These are phyloP conservation scores for Tragelaphus strepsiceros DNA, from an alignment of 2,113 vertebrate species.

Conservation along the genomic window DNA sequence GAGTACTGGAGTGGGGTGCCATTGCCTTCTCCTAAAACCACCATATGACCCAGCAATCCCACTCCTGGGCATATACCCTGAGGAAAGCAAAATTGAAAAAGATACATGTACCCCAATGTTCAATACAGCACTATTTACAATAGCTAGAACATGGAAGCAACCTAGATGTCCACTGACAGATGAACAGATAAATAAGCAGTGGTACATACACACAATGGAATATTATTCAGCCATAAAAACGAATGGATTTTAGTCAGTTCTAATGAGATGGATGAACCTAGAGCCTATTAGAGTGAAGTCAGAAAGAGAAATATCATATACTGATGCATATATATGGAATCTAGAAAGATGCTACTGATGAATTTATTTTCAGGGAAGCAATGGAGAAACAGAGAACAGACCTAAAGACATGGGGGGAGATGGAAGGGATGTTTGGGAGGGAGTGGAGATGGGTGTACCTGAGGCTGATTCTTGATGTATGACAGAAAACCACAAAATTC, in stretches of 20 bases:
- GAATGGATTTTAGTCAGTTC: background rate
- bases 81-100: background rate
- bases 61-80: background rate
- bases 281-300: background rate
- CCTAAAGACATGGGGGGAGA: background rate
- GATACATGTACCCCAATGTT: background rate
- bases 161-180: background rate
- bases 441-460: background rate
- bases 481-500: background rate
- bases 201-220: background rate
- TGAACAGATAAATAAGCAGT: background rate
- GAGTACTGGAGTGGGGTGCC: no score
- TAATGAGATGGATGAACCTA: background rate
- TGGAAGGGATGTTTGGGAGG: accelerated
- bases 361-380: background rate
- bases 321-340: accelerated
- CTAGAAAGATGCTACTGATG: background rate
- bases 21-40: background rate
- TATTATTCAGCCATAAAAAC: background rate
- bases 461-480: background rate
- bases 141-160: background rate
- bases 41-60: background rate
- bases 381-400: background rate
- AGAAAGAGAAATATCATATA: background rate
- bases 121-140: background rate